Base-by-base conservation (phyloP, 2,797 vertebrate genomes). In the Huso huso region DNA sequence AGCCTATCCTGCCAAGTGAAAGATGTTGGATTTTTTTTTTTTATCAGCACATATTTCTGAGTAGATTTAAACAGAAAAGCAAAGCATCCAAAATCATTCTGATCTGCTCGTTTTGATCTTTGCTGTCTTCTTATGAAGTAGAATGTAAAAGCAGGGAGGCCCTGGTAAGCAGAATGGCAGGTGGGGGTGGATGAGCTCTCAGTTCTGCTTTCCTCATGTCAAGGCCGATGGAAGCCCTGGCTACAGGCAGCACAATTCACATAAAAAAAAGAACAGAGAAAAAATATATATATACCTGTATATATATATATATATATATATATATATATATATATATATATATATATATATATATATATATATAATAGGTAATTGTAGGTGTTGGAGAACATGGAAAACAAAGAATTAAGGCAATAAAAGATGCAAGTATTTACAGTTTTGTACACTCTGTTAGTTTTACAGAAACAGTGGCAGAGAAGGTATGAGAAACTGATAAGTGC, bases 31-130 rank as follows among this genome's bases (percentile, higher is more conserved):
- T 79, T 66, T 75, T 75, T 78, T 77, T 72, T 70, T 53, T 68
- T 61, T 37, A 68, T 71, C 70, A n/a, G 63, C 73, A 75, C 73
- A 83, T 81, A 84, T 86, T 88, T 85, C 83, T 84, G 63, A 82
- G 81, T 81, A 80, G 84, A 89, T 86, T 88, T 82, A 85, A 86
- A 89, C 69, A 79, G 80, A 83, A 88, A 86, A 80, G 80, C 85
- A 78, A 84, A 86, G 12, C 55, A 12, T 52, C 51, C 37, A 84
- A 86, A 87, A 85, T 77, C 81, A 82, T 84, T 89, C 80, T 88
- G 87, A 91, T 87, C 81, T 88, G 80, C 76, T 84, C 81, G n/a
- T 86, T 90, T 88, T 88, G 86, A 89, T 89, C 86, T 87, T 81
- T 83, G 83, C 80, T 88, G 81, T 86, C 78, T 73, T 78, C 77